Base-by-base conservation (phyloP, 1,140 invertebrate species). In the Neodiprion lecontei region DNA sequence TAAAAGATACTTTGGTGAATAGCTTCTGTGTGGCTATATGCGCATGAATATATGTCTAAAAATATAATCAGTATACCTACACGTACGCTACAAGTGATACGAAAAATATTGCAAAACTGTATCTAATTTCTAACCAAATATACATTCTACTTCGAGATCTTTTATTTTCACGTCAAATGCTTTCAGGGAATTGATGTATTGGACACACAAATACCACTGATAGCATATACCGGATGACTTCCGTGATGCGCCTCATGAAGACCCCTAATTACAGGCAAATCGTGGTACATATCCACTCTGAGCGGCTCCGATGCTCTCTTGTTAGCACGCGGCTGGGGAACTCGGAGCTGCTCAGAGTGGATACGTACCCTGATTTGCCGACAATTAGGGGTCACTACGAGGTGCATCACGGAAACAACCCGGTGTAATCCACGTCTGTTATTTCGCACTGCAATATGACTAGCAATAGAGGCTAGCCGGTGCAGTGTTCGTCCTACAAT, bases 1-100 rank as follows among this genome's bases (percentile, higher is more conserved):
- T 61, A 61, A 12, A 61, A 61, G 53, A 8, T 61, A 69, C 67
- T 69, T 69, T 69, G 67, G 67, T 69, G 11, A 21, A 21, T 69
- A 69, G 67, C 67, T 69, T 69, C 21, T 69, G 61, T 65, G 61
- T 17, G 12, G 28, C 28, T 40, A 40, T 40, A 40, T 40, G 28
- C 28, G 28, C 28, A 14, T 65, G 17, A 65, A 65, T 65, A 3
- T 65, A 65, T 65, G 17, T 65, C 61, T 65, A 65, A 65, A 21
- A 69, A 69, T 69, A 69, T 69, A 69, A 14, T 3, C 28, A 5
- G 28, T 40, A 69, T 47, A 47, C 12, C 23, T 47, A 17, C 23
- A 11, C 28, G 28, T 40, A 40, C 53, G n/a, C 8, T 40, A 40
- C 28, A 40, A 40, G 28, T 40, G 28, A 40, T 40, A 40, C 28